A percentile compares a stretch with the other conserved stretches of the same genome.
Conservation (phyloP, 2,888 invertebrate genomes). For the Ceramica pisi region DNA sequence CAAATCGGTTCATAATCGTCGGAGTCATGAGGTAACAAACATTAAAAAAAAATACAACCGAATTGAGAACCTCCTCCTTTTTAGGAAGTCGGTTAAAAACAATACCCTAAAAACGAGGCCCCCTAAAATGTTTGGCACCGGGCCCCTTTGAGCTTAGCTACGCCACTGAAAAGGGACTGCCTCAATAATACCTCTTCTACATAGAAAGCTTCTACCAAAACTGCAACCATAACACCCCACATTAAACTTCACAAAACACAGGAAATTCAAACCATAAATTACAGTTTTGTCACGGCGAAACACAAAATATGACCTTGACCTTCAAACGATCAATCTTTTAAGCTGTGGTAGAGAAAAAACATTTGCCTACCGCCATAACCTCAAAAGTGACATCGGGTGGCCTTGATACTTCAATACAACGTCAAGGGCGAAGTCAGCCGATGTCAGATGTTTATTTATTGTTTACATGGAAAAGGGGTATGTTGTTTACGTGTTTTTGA, state of each 20-base stretch:
- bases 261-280: constrained; percentile 30
- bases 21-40: no score
- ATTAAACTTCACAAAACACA: constrained; percentile 18
- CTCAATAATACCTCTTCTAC: no score
- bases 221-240: not conserved
- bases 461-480: not conserved
- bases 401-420: constrained; percentile 43
- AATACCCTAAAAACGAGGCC: no score
- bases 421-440: constrained; percentile 6
- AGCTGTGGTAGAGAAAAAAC: constrained; percentile 7
- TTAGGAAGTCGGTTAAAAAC: no score
- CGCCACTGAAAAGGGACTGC: no score
- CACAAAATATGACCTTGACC: constrained; percentile 27
- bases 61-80: no score
- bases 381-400: constrained; percentile 15
- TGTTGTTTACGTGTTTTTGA: constrained; percentile 7
- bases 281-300: constrained; percentile 16
- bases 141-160: no score
- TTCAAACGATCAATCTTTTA: constrained; percentile 43
- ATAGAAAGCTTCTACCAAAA: not conserved
- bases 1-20: no score
- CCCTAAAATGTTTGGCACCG: no score
- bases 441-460: constrained; percentile 10
- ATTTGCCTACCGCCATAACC: constrained; percentile 26
- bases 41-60: no score